These are phyloP conservation scores for Ctenochaetus hawaiiensis DNA, from an alignment of 2,797 vertebrate species.

Conservation along the genomic window DNA sequence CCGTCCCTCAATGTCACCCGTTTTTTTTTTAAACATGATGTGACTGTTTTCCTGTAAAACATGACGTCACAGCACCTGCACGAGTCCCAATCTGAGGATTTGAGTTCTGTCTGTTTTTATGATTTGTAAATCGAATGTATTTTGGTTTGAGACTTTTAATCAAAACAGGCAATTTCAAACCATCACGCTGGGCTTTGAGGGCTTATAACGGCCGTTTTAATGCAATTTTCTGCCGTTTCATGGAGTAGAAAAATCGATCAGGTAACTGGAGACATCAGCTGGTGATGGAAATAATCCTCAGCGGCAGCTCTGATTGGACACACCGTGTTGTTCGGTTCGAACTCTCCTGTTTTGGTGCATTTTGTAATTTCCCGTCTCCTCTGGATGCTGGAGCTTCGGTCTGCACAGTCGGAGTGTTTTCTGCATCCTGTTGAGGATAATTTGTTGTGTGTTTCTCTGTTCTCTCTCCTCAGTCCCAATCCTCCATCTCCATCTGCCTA, in stretches of 20 bases:
- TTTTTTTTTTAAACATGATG: background rate
- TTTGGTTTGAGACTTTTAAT: background rate
- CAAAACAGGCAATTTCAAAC: background rate
- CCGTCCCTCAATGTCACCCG: background rate
- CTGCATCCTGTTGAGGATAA: slow-evolving; percentile 42
- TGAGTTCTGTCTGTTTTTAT: background rate
- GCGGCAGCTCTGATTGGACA: background rate
- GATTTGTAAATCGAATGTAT: background rate
- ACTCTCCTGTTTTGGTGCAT: background rate
- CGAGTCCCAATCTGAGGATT: background rate
- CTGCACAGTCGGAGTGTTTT: slow-evolving; percentile 10
- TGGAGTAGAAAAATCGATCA: background rate
- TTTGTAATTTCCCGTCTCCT: slow-evolving; percentile 21
- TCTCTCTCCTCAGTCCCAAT: slow-evolving; percentile 16
- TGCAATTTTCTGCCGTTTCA: background rate
- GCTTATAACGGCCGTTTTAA: background rate
- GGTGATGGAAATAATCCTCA: background rate
- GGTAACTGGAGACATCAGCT: background rate
- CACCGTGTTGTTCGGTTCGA: background rate
- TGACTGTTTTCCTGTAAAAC: background rate
- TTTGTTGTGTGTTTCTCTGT: slow-evolving; percentile 30
- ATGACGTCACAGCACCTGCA: background rate
- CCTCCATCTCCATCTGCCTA: slow-evolving; percentile 55
- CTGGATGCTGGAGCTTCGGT: slow-evolving; percentile 12
- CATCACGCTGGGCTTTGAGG: background rate